Evolutionary conservation across 2,113 vertebrate species (phyloP), one percentile per base, ranked within the genome.

Genomic region (Pionites leucogaster): DNA sequence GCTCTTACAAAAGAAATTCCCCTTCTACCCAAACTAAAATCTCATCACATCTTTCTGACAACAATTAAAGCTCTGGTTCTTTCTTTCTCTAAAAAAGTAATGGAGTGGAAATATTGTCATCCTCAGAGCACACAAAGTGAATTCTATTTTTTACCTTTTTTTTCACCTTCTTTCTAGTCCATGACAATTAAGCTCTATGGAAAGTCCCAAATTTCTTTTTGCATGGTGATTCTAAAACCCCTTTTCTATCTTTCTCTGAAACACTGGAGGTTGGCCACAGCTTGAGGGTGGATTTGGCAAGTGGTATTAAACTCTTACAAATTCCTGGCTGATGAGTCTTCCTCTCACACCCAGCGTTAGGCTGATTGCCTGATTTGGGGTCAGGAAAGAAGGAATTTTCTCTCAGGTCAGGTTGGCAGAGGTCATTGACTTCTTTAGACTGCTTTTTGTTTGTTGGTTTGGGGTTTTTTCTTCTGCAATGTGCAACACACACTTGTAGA

Each of bases 341-440:
- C 74, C 69, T 96, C 46, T 78, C 88, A 94, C 94, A 82, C 78
- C 85, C 90, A 81, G 64, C 57, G 11, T 35, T 17, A 42, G 81
- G 81, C 77, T 77, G 72, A 50, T 69, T 88, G 84, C 92, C 72
- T 84, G 68, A 29, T 91, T 29, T 63, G 31, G 69, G 88, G 60
- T 78, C 78, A 67, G 69, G 31, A 95, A 91, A 93, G 72, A 52
- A 89, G 55, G 41, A 65, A 37, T 67, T 71, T 81, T 84, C 55
- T 84, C 29, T 81, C 29, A 27, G 53, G 15, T 87, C 50, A 35
- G 63, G 69, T 49, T 70, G 53, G 60, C 29, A 89, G 29, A 82
- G 50, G 65, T 75, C 7, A 52, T 1, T 35, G 71, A 53, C 11
- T 1, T 29, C 37, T 81, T 49, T 14, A 52, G 53, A 57, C 15